A percentile compares a stretch with the other conserved stretches of the same genome.
phyloP scores from a whole-genome alignment of 2,113 vertebrate genomes.

The Dryoscopus gambensis region DNA sequence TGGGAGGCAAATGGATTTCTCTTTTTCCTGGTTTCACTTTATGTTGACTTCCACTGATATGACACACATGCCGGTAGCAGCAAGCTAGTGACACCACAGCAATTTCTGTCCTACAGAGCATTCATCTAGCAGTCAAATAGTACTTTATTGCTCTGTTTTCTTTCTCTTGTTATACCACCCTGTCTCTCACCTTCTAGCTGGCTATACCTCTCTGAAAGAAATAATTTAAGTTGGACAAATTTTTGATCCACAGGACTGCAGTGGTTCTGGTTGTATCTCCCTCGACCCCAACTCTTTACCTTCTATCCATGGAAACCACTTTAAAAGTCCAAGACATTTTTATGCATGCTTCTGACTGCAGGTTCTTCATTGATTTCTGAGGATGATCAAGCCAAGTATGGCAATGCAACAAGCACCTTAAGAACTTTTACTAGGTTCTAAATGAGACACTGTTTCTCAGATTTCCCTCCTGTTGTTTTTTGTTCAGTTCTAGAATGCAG shows the following conservation, averaged over 20 bases:
- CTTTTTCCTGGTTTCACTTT: constrained; percentile 1
- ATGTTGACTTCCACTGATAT: neutral
- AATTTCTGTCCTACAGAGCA: neutral
- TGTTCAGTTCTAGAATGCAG: constrained; percentile 4
- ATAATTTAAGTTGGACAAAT: neutral
- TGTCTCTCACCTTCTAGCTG: neutral
- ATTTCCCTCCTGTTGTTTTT: constrained; percentile 12
- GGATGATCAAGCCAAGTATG: neutral
- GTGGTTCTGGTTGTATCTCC: neutral
- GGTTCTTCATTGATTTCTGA: neutral
- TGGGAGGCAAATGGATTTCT: constrained; percentile 6
- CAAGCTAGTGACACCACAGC: neutral
- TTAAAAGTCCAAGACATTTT: constrained; percentile 1
- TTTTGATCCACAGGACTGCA: neutral
- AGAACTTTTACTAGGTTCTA: constrained; percentile 20
- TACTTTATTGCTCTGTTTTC: neutral
- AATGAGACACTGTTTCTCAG: constrained; percentile 4
- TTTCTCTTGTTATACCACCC: neutral
- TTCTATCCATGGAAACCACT: neutral
- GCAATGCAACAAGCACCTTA: neutral
- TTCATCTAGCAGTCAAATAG: neutral
- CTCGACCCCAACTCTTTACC: neutral
- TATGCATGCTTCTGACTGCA: neutral
- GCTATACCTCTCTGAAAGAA: neutral
- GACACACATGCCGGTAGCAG: neutral